Percentiles rank a stretch among this genome's conserved stretches.
phyloP scores from a whole-genome alignment of 2,888 invertebrate species.

The Ptychoptera albimana region DNA sequence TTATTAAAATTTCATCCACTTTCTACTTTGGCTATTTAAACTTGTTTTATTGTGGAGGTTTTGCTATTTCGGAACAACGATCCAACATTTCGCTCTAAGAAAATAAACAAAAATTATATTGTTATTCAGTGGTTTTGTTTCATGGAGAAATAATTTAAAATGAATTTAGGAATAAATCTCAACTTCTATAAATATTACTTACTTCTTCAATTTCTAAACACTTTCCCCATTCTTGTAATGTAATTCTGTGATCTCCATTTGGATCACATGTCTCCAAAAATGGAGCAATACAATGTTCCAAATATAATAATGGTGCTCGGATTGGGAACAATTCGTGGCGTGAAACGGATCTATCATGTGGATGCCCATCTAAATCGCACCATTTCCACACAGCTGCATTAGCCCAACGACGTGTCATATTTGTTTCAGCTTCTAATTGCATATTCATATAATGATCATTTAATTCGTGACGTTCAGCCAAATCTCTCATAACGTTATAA shows the following conservation, averaged over 20 bases:
- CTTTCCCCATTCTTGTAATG: conserved; percentile 83
- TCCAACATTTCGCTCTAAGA: conserved; percentile 62
- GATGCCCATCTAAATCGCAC: conserved; percentile 91
- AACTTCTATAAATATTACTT: conserved; percentile 13
- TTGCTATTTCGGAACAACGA: conserved; percentile 59
- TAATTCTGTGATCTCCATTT: conserved; percentile 79
- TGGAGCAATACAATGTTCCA: conserved; percentile 95
- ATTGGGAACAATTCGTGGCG: conserved; percentile 93
- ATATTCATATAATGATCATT: conserved; percentile 67
- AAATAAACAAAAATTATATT: conserved; percentile 13
- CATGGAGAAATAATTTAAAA: too few relatives aligned
- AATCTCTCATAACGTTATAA: conserved; percentile 90
- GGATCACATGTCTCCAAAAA: conserved; percentile 85
- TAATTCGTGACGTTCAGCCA: conserved; percentile 76
- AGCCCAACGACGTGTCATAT: conserved; percentile 68
- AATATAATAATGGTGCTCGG: conserved; percentile 81
- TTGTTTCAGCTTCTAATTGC: conserved; percentile 79
- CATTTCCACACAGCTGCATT: conserved; percentile 97
- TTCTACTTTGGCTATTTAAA: conserved; percentile 11
- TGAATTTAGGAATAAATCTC: too few relatives aligned
- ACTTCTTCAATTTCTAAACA: conserved; percentile 75
- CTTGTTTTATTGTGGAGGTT: conserved; percentile 27
- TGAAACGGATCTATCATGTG: conserved; percentile 78
- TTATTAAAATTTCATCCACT: not conserved
- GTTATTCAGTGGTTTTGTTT: conserved; percentile 1